Conservation (phyloP, 2,797 vertebrate genomes). For the Sciurus carolinensis region DNA sequence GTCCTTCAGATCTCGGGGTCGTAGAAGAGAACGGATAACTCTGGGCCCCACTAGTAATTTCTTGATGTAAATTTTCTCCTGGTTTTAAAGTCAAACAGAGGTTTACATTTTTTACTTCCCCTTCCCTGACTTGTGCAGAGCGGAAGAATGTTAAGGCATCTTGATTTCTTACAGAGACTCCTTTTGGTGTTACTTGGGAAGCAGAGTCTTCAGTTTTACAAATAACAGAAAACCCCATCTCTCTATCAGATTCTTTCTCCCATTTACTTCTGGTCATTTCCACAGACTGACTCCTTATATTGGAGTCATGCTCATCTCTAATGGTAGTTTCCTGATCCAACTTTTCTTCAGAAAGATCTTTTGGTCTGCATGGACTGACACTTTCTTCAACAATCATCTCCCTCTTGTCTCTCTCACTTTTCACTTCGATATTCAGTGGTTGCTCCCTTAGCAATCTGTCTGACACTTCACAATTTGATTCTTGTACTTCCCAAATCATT, state of each 20-base stretch:
- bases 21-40: constrained; percentile 40
- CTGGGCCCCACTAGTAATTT: constrained; percentile 63
- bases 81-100: constrained; percentile 69
- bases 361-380: background rate
- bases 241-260: background rate
- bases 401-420: constrained; percentile 26
- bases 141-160: constrained; percentile 59
- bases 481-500: constrained; percentile 1
- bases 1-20: constrained; percentile 47
- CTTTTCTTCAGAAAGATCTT: constrained; percentile 53
- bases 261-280: constrained; percentile 27
- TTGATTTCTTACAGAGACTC: constrained; percentile 56
- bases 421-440: background rate
- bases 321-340: constrained; percentile 40
- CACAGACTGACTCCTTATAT: background rate
- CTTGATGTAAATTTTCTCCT: constrained; percentile 68
- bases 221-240: constrained; percentile 11
- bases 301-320: background rate
- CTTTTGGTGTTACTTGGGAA: constrained; percentile 37
- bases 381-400: background rate
- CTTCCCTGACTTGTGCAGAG: constrained; percentile 44
- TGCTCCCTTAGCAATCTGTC: constrained; percentile 31
- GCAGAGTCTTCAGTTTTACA: constrained; percentile 60
- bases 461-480: constrained; percentile 52
- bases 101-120: constrained; percentile 55